Conservation (phyloP, 2,888 invertebrate genomes). For the Drosophila siamana region DNA sequence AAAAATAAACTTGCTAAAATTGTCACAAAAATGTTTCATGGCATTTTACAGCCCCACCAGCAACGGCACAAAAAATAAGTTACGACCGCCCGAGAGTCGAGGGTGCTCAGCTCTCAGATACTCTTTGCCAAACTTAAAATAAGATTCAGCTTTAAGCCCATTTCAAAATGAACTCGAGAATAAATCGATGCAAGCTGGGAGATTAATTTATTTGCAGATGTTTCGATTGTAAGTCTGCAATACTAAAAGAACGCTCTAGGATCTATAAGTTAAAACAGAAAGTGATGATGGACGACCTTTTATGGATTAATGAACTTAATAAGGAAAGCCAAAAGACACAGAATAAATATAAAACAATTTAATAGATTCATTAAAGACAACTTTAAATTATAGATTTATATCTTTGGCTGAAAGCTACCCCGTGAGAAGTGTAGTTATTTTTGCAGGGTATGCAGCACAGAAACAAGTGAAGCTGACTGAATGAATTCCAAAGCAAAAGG, state of each 20-base stretch:
- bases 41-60: conserved; percentile 26
- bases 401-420: neutral
- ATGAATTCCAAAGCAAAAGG: conserved; percentile 43
- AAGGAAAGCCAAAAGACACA: no score
- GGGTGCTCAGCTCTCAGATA: neutral
- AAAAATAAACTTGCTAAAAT: conserved; percentile 50
- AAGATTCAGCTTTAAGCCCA: neutral
- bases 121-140: neutral
- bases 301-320: neutral
- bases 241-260: neutral
- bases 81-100: neutral
- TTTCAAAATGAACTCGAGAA: neutral
- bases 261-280: neutral
- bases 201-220: neutral
- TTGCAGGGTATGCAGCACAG: neutral
- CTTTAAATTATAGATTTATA: no score
- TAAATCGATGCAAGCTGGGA: neutral
- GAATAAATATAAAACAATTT: no score
- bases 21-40: conserved; percentile 44
- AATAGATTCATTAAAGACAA: no score
- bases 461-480: conserved; percentile 46
- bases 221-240: neutral
- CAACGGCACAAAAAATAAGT: conserved; percentile 1
- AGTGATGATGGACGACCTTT: neutral
- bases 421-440: neutral